Conservation (phyloP, 2,113 vertebrate genomes). For the Oreotragus oreotragus region DNA sequence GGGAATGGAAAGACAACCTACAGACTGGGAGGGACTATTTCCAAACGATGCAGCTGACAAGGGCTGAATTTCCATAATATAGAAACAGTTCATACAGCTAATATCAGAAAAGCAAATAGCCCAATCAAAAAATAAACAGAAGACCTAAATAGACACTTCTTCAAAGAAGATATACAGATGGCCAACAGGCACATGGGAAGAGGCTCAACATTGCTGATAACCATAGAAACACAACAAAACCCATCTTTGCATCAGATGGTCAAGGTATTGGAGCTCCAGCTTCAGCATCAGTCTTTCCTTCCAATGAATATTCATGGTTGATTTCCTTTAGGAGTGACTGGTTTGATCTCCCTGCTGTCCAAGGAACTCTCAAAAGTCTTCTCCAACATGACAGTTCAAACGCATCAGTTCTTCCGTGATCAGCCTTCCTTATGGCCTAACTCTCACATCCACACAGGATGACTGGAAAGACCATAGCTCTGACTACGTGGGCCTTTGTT, state of each 20-base stretch:
- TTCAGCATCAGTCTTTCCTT: background rate
- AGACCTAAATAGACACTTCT: background rate
- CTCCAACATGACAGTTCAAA: background rate
- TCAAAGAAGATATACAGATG: background rate
- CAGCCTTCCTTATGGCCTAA: background rate
- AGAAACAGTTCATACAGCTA: background rate
- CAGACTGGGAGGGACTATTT: background rate
- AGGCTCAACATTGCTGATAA: background rate
- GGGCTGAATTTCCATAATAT: background rate
- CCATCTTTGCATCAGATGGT: background rate
- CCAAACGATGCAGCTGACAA: background rate
- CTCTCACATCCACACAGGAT: background rate
- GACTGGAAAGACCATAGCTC: background rate
- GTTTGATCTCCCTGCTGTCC: background rate
- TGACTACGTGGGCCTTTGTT: background rate
- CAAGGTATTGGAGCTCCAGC: background rate
- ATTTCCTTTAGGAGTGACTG: background rate
- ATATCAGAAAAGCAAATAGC: background rate
- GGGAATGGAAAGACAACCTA: background rate
- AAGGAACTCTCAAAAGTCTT: background rate
- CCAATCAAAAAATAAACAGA: background rate
- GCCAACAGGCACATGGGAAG: background rate
- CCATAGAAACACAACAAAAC: background rate
- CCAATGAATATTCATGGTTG: background rate
- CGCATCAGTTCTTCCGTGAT: background rate